These are phyloP conservation scores for Bufo bufo DNA, from an alignment of 2,113 vertebrate genomes.

Conservation along the genomic window DNA sequence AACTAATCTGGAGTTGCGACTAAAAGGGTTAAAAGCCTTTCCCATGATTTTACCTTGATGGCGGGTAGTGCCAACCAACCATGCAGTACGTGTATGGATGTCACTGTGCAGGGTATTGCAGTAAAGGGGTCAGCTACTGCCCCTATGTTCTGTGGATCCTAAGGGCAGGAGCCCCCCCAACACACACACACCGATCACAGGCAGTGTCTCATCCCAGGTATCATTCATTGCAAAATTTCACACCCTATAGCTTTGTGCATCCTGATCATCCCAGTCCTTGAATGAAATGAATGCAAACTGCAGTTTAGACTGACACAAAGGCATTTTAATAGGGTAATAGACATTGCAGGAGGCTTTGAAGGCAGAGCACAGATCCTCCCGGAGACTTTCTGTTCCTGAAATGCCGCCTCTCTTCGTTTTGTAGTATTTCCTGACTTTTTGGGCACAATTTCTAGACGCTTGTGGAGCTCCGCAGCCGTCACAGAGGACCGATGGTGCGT, in stretches of 20 bases:
- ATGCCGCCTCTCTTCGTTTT: not conserved
- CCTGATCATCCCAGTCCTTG: not conserved
- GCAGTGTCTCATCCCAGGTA: too few species aligned
- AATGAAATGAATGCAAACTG: not conserved
- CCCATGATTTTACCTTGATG: too few species aligned
- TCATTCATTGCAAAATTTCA: too few species aligned
- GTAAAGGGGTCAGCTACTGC: too few species aligned
- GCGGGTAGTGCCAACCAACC: too few species aligned
- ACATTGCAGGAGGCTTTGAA: not conserved
- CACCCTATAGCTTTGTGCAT: not conserved
- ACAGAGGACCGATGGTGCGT: not conserved
- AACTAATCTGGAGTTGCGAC: too few species aligned
- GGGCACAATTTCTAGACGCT: not conserved
- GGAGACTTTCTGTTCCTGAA: not conserved
- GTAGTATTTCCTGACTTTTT: conserved; percentile 11
- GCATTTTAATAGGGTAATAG: not conserved
- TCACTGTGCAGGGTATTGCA: too few species aligned
- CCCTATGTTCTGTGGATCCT: too few species aligned
- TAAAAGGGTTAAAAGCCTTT: too few species aligned
- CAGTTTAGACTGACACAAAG: not conserved
- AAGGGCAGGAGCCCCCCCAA: too few species aligned
- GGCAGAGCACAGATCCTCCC: not conserved
- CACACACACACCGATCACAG: too few species aligned
- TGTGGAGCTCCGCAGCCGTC: not conserved
- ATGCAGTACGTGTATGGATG: too few species aligned